phyloP scores from a whole-genome alignment of 92 coral and sea anemone genomes.

The Galaxea fascicularis region DNA sequence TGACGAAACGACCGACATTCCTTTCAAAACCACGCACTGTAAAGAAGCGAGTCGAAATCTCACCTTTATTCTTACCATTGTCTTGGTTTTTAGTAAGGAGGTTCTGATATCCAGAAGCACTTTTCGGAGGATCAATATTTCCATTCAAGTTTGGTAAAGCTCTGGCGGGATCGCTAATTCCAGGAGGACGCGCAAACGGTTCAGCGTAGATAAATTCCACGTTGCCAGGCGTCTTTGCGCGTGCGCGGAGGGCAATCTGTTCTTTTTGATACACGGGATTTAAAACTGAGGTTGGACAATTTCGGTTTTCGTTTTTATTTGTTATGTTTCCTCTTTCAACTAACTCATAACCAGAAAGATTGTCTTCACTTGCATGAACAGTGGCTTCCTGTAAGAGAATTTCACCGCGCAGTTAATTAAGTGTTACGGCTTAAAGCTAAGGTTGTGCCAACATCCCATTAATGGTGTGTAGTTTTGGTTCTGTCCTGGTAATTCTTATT shows the following conservation, averaged over 20 bases:
- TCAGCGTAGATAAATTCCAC: slow-evolving; percentile 12
- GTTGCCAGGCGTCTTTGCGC: background rate
- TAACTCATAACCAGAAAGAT: slow-evolving; percentile 31
- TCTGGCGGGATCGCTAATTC: background rate
- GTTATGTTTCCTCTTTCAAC: slow-evolving; percentile 24
- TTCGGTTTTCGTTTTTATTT: background rate
- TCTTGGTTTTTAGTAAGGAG: background rate
- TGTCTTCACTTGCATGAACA: slow-evolving; percentile 23
- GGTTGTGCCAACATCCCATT: too few species aligned
- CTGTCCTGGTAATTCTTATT: too few species aligned
- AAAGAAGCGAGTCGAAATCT: too few species aligned
- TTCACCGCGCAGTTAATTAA: background rate
- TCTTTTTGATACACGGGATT: slow-evolving; percentile 28
- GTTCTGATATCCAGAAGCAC: slow-evolving; percentile 5
- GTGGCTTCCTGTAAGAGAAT: slow-evolving; percentile 11
- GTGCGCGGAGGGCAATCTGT: slow-evolving; percentile 14
- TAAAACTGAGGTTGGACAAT: slow-evolving; percentile 5
- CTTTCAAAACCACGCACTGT: too few species aligned
- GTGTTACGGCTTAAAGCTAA: background rate
- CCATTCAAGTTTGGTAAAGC: background rate
- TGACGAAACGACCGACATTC: too few species aligned
- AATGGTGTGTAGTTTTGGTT: too few species aligned
- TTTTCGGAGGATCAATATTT: background rate
- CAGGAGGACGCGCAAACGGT: slow-evolving; percentile 7
- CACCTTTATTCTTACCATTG: background rate